Evolutionary conservation across 2,113 vertebrate species (phyloP).

Genomic region (Dunckerocampus dactyliophorus): DNA sequence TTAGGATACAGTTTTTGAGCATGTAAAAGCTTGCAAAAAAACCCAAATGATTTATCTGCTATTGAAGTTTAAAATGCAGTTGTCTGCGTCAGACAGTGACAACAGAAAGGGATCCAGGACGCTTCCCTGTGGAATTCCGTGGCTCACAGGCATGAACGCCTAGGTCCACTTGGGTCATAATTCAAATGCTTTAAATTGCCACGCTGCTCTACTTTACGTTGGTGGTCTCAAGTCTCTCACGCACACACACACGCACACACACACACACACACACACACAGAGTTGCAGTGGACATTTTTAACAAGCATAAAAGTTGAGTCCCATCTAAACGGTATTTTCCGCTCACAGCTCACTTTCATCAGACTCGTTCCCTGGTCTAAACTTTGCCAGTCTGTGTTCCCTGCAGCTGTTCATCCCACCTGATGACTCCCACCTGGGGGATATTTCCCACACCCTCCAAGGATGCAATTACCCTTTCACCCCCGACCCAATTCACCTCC

Average conservation of each 20-base stretch:
- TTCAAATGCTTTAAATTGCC: neutral
- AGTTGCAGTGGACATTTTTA: neutral
- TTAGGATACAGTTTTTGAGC: too few species aligned
- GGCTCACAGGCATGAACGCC: neutral
- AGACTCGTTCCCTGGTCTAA: constrained; percentile 1
- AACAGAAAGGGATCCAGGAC: neutral
- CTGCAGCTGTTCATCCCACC: constrained; percentile 10
- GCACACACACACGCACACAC: neutral
- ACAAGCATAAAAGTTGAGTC: neutral
- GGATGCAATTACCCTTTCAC: constrained; percentile 46
- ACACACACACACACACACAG: too few species aligned
- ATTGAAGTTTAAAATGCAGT: too few species aligned
- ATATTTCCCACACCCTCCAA: constrained; percentile 5
- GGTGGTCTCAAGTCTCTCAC: neutral
- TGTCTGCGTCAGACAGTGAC: neutral
- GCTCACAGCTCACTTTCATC: constrained; percentile 2
- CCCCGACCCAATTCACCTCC: constrained; percentile 25
- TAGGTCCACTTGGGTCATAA: neutral
- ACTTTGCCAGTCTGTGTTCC: constrained; percentile 9
- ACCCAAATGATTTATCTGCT: too few species aligned
- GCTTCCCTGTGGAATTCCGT: neutral
- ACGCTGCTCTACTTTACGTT: neutral
- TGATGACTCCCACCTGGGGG: constrained; percentile 2
- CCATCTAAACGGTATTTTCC: neutral
- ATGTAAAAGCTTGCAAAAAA: too few species aligned